Percentiles rank a stretch among this genome's conserved stretches.
Evolutionary conservation across 2,113 vertebrate species (phyloP).

Genomic region (Cariama cristata): DNA sequence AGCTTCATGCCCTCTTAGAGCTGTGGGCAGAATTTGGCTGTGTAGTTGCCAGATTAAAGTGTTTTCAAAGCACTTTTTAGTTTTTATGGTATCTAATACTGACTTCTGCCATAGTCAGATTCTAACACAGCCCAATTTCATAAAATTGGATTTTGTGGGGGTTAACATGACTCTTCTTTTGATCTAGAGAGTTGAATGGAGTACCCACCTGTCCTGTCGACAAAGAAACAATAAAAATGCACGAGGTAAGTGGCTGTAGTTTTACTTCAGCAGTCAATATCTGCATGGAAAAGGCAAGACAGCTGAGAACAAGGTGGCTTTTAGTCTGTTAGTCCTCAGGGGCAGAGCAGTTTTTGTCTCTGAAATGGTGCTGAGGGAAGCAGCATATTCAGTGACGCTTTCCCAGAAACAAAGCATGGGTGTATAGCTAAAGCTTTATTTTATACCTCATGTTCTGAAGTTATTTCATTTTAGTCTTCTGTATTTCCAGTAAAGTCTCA

Average conservation of each 20-base stretch:
- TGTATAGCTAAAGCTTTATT: not conserved
- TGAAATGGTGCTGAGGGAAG: not conserved
- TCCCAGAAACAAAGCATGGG: not conserved
- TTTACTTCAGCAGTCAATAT: not conserved
- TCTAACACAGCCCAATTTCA: not conserved
- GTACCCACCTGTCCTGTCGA: slow-evolving; percentile 84
- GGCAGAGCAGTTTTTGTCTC: not conserved
- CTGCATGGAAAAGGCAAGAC: not conserved
- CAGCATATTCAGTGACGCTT: not conserved
- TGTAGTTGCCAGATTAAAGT: not conserved
- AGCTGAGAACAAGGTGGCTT: not conserved
- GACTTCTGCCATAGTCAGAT: not conserved
- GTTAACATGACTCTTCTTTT: slow-evolving; percentile 32
- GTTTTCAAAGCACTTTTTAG: not conserved
- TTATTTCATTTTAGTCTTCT: not conserved
- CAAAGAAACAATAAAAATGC: slow-evolving; percentile 81
- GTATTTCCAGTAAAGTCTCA: not conserved
- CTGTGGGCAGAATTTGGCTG: not conserved
- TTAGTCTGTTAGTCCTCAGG: not conserved
- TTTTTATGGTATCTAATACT: not conserved
- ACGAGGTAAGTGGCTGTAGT: slow-evolving; percentile 80
- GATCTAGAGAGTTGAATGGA: slow-evolving; percentile 76
- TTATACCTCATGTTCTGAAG: not conserved
- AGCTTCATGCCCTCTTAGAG: not conserved
- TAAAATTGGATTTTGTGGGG: not conserved